These are phyloP conservation scores for Rhorus exstirpatorius DNA, from an alignment of 2,888 invertebrate species.

Conservation along the genomic window DNA sequence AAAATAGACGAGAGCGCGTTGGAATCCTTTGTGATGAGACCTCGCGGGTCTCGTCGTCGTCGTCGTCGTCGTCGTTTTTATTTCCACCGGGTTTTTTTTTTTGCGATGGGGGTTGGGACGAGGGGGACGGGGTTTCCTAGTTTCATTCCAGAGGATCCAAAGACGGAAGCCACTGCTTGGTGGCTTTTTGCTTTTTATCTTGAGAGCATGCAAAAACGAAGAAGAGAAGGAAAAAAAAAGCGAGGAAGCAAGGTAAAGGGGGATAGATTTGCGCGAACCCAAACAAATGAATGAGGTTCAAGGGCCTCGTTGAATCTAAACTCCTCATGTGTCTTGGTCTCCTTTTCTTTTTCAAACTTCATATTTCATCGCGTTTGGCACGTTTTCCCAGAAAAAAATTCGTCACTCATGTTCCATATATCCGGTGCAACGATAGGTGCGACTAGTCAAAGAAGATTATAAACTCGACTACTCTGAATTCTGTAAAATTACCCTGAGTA, in stretches of 20 bases:
- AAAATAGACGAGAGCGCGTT: slow-evolving; percentile 51
- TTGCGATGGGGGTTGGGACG: background rate
- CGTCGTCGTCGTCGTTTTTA: slow-evolving; percentile 3
- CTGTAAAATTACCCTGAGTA: no score
- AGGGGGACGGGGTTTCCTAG: slow-evolving; percentile 18
- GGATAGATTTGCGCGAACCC: slow-evolving; percentile 41
- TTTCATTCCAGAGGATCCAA: slow-evolving; percentile 26
- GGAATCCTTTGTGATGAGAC: slow-evolving; percentile 44
- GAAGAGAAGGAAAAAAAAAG: slow-evolving; percentile 21
- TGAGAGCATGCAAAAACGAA: background rate
- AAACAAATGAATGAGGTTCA: slow-evolving; percentile 70
- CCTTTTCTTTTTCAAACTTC: slow-evolving; percentile 3
- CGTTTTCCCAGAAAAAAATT: no score
- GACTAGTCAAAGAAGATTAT: no score
- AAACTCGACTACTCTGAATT: no score
- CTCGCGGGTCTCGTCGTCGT: slow-evolving; percentile 14
- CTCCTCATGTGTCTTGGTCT: background rate
- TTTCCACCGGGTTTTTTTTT: slow-evolving; percentile 14
- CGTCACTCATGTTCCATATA: no score
- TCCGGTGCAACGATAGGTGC: no score
- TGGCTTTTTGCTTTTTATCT: slow-evolving; percentile 39
- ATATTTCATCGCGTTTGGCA: background rate
- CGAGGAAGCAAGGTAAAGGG: background rate
- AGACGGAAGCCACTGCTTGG: slow-evolving; percentile 7
- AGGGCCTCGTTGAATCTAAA: slow-evolving; percentile 71